Percentiles rank a stretch among this genome's conserved stretches.
These are phyloP conservation scores for Panthera tigris DNA, from an alignment of 2,113 vertebrate genomes.

Conservation along the genomic window DNA sequence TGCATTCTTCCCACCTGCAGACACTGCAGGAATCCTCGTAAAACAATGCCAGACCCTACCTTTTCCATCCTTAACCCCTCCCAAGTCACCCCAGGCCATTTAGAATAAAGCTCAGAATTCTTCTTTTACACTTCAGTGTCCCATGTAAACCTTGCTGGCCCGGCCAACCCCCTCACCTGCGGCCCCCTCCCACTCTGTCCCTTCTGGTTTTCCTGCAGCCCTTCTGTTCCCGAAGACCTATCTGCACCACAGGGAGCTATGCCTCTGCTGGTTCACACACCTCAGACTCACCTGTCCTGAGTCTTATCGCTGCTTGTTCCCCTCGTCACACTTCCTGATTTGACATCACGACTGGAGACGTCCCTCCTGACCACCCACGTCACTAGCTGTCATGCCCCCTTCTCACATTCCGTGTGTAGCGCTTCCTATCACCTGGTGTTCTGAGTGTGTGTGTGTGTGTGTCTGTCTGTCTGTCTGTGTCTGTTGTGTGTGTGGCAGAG, in stretches of 20 bases:
- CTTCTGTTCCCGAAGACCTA: not conserved
- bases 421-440: not conserved
- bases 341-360: not conserved
- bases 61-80: not conserved
- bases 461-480: too few relatives aligned
- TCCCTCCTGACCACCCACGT: not conserved
- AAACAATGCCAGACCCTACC: not conserved
- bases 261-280: not conserved
- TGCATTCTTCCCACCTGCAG: not conserved
- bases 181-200: not conserved
- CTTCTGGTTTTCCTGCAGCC: not conserved
- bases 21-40: not conserved
- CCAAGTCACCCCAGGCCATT: not conserved
- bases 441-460: not conserved
- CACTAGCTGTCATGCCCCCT: not conserved
- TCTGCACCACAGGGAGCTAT: not conserved
- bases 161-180: not conserved
- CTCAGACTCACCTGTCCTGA: not conserved
- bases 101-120: not conserved
- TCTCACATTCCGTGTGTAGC: not conserved
- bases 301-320: not conserved
- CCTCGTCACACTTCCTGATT: not conserved
- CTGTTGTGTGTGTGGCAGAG: too few relatives aligned
- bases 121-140: not conserved
- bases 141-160: too few relatives aligned